These are phyloP conservation scores for Pseudobourletiella spinata DNA, from an alignment of 1,140 invertebrate species.

Conservation along the genomic window DNA sequence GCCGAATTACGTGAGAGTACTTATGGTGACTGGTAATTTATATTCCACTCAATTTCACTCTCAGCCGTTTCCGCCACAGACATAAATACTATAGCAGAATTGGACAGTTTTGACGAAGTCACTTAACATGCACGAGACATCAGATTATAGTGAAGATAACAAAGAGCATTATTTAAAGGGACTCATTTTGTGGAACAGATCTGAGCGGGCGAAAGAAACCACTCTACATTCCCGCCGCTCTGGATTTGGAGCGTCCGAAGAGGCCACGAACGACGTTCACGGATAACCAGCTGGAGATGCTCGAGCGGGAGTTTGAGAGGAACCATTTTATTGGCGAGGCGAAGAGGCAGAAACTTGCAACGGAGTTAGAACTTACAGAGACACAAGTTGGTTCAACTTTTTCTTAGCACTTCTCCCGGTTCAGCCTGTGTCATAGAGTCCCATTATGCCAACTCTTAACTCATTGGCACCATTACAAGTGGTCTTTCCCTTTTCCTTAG, in stretches of 20 bases:
- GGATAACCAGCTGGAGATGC: slow-evolving; percentile 1
- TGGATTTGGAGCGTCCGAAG: slow-evolving; percentile 27
- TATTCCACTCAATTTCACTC: background rate
- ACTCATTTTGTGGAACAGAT: slow-evolving; percentile 1
- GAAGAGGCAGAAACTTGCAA: slow-evolving; percentile 10
- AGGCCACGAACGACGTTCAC: slow-evolving; percentile 22
- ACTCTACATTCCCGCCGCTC: slow-evolving; percentile 19
- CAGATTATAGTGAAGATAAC: background rate
- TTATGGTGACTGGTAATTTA: slow-evolving; percentile 12
- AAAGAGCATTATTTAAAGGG: background rate
- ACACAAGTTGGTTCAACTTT: slow-evolving; percentile 15
- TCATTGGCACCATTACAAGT: too few relatives aligned
- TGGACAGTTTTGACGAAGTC: too few relatives aligned
- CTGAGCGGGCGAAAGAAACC: slow-evolving; percentile 10
- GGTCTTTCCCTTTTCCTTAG: too few relatives aligned
- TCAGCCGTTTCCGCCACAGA: background rate
- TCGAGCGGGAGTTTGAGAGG: slow-evolving; percentile 18
- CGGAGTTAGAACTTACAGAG: slow-evolving; percentile 11
- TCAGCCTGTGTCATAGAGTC: too few relatives aligned
- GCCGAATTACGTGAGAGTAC: slow-evolving; percentile 12
- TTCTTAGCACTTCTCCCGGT: background rate
- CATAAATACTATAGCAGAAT: too few relatives aligned
- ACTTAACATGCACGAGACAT: background rate
- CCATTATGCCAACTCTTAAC: too few relatives aligned
- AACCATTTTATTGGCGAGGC: slow-evolving; percentile 17